Evolutionary conservation across 2,113 vertebrate genomes (phyloP).

Genomic region (Tychaedon coryphoeus): DNA sequence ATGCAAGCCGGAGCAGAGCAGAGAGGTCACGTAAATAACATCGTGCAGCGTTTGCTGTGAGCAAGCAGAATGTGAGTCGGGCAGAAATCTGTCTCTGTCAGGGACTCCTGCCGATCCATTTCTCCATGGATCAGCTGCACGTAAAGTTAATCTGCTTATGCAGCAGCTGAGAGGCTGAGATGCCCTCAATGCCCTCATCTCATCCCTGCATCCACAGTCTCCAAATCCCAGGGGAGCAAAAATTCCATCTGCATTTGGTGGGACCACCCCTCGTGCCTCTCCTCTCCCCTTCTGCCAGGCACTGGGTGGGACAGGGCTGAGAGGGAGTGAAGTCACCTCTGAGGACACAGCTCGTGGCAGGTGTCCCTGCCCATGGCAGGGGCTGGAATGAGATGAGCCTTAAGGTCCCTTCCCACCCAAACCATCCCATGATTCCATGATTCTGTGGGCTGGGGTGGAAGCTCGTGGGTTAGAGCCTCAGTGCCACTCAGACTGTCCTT

Average conservation of each 20-base stretch:
- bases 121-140: constrained; percentile 27
- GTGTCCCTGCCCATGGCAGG: background rate
- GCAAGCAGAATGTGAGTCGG: constrained; percentile 49
- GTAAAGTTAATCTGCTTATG: constrained; percentile 51
- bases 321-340: background rate
- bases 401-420: background rate
- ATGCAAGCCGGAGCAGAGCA: background rate
- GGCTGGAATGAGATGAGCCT: background rate
- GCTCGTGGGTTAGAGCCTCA: background rate
- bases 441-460: background rate
- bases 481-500: accelerated
- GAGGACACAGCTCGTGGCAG: background rate
- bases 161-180: constrained; percentile 25
- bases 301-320: background rate
- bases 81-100: constrained; percentile 32
- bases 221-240: background rate
- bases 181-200: constrained; percentile 40
- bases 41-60: background rate
- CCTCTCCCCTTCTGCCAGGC: background rate
- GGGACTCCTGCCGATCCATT: constrained; percentile 40
- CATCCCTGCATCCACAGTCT: background rate
- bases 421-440: background rate
- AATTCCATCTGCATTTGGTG: accelerated
- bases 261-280: background rate
- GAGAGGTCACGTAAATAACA: constrained; percentile 13